Percentiles rank a stretch among this genome's conserved stretches.
phyloP scores from a whole-genome alignment of 2,113 vertebrate species.

The Gymnogyps californianus region DNA sequence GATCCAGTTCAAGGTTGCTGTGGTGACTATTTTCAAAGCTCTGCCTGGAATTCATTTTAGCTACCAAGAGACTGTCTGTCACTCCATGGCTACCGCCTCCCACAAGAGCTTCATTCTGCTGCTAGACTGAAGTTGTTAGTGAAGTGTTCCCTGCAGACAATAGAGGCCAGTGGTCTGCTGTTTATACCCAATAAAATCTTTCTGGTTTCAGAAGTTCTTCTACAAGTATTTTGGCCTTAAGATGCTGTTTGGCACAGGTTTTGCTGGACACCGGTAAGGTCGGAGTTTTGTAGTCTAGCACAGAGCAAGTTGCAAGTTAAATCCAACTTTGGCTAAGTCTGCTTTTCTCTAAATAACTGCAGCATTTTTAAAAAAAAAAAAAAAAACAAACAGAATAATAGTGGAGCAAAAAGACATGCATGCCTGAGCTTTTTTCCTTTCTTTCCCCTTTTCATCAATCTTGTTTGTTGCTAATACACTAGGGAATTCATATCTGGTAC shows the following conservation, averaged over 20 bases:
- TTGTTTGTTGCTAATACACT: not conserved
- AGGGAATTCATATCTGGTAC: not conserved
- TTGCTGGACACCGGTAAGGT: not conserved
- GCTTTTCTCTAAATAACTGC: constrained; percentile 1
- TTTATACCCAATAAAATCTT: not conserved
- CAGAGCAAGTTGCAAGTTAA: not conserved
- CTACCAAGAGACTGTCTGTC: constrained; percentile 47
- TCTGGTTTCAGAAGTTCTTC: not conserved
- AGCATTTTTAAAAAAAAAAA: not conserved
- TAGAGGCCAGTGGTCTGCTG: not conserved
- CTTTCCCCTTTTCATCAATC: not conserved
- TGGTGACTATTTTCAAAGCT: constrained; percentile 45
- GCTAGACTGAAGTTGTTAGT: not conserved
- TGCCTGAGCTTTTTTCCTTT: not conserved
- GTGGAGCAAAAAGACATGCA: not conserved
- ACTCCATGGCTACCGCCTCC: constrained; percentile 49
- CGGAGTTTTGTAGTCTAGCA: not conserved
- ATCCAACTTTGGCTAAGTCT: not conserved
- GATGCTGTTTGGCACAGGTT: not conserved
- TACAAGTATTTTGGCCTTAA: not conserved
- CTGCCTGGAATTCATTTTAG: constrained; percentile 44
- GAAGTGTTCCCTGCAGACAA: constrained; percentile 10
- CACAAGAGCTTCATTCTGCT: constrained; percentile 17
- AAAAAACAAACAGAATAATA: not conserved
- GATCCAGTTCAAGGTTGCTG: constrained; percentile 42